Evolutionary conservation across 2,888 invertebrate species (phyloP).

Genomic region (Molorchus minor): DNA sequence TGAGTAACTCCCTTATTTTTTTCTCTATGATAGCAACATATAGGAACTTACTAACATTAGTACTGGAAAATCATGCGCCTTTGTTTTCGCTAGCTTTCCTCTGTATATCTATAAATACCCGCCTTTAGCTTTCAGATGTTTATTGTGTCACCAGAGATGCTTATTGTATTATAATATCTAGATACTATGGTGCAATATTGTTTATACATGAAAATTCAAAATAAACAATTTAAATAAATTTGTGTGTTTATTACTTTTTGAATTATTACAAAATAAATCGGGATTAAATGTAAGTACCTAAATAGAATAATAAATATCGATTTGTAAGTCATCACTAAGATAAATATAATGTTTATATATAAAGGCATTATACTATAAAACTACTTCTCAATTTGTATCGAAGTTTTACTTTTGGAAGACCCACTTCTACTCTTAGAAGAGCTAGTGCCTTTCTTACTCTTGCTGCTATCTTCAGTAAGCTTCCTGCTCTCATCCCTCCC

Average conservation of each 20-base stretch:
- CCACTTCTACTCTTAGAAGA: conserved; percentile 10
- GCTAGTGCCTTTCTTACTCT: background rate
- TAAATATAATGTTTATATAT: too few relatives aligned
- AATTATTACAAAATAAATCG: too few relatives aligned
- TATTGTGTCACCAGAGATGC: conserved; percentile 56
- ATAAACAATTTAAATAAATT: conserved; percentile 39
- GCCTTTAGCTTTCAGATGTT: conserved; percentile 51
- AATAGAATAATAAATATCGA: too few relatives aligned
- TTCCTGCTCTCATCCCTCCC: too few relatives aligned
- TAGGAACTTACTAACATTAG: conserved; percentile 9
- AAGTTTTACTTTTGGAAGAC: background rate
- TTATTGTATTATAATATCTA: conserved; percentile 53
- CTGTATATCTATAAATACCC: conserved; percentile 38
- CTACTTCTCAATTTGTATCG: background rate
- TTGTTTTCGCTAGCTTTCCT: conserved; percentile 40
- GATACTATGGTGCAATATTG: conserved; percentile 59
- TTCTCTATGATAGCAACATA: conserved; percentile 9
- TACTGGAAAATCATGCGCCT: conserved; percentile 37
- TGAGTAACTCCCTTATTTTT: conserved; percentile 2
- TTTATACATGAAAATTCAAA: conserved; percentile 58
- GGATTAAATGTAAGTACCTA: too few relatives aligned
- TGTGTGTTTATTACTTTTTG: background rate
- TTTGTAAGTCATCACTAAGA: too few relatives aligned
- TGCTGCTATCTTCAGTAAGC: conserved; percentile 9
- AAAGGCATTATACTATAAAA: too few relatives aligned